Evolutionary conservation across 1,140 invertebrate genomes (phyloP).

Genomic region (Acyrthosiphon pisum): DNA sequence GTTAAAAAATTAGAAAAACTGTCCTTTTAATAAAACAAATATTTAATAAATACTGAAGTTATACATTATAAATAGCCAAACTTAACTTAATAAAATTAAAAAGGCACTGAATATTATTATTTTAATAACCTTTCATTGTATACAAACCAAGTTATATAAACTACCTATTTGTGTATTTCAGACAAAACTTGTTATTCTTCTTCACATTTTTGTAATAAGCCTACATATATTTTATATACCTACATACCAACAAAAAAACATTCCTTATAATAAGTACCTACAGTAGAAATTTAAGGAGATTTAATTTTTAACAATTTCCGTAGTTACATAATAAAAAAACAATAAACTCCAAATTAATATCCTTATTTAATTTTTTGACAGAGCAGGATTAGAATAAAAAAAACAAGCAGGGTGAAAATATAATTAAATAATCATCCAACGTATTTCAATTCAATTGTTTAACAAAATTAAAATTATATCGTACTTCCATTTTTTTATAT

Average conservation of each 20-base stretch:
- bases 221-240: background rate
- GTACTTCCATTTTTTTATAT: background rate
- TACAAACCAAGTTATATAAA: background rate
- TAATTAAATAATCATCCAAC: conserved; percentile 22
- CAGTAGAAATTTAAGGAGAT: background rate
- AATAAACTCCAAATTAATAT: conserved; percentile 23
- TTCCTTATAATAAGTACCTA: background rate
- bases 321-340: background rate
- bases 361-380: background rate
- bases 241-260: background rate
- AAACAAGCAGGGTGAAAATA: background rate
- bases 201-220: background rate
- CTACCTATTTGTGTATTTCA: background rate
- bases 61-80: background rate
- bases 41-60: background rate
- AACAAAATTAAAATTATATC: background rate
- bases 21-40: background rate
- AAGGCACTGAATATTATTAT: background rate
- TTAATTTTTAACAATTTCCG: conserved; percentile 37
- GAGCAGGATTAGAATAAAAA: background rate
- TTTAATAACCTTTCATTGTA: background rate
- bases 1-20: background rate
- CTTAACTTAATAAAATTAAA: background rate
- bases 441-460: background rate
- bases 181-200: background rate